Percentiles rank a stretch among this genome's conserved stretches.
Evolutionary conservation across 2,888 invertebrate species (phyloP).

Genomic region (Stratiomys singularior): DNA sequence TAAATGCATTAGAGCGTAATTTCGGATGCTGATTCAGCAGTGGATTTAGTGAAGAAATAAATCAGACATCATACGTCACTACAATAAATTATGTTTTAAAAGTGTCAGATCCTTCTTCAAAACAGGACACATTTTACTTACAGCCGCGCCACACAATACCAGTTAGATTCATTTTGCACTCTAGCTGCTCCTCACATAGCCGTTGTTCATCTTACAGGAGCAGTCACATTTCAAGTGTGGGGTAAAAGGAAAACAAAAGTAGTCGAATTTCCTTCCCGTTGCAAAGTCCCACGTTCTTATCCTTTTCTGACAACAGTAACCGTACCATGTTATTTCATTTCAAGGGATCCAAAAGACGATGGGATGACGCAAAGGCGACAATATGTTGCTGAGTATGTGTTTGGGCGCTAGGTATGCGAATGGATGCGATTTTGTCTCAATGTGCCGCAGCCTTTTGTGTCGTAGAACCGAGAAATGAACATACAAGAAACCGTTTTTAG

Average conservation of each 20-base stretch:
- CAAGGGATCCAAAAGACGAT: neutral
- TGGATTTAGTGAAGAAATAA: conserved; percentile 51
- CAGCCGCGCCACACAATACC: neutral
- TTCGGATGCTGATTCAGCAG: conserved; percentile 54
- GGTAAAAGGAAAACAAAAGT: conserved; percentile 21
- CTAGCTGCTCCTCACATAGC: neutral
- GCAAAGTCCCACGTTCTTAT: neutral
- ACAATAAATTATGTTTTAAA: conserved; percentile 54
- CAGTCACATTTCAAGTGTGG: neutral
- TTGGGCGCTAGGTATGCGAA: neutral
- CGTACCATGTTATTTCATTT: neutral
- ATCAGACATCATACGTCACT: conserved; percentile 52
- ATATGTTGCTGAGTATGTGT: neutral
- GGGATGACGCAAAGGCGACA: neutral
- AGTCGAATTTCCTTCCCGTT: conserved; percentile 15
- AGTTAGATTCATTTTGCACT: neutral
- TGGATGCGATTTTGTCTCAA: neutral
- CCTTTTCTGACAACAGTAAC: neutral
- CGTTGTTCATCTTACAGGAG: neutral
- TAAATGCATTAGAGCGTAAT: conserved; percentile 54
- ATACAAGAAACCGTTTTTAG: conserved; percentile 42
- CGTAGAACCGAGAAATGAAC: conserved; percentile 4
- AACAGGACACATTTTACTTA: conserved; percentile 36
- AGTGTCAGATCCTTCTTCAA: conserved; percentile 49
- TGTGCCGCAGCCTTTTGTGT: neutral